These are phyloP conservation scores for Chaenodraco wilsoni DNA, from an alignment of 2,797 vertebrate genomes.

Conservation along the genomic window DNA sequence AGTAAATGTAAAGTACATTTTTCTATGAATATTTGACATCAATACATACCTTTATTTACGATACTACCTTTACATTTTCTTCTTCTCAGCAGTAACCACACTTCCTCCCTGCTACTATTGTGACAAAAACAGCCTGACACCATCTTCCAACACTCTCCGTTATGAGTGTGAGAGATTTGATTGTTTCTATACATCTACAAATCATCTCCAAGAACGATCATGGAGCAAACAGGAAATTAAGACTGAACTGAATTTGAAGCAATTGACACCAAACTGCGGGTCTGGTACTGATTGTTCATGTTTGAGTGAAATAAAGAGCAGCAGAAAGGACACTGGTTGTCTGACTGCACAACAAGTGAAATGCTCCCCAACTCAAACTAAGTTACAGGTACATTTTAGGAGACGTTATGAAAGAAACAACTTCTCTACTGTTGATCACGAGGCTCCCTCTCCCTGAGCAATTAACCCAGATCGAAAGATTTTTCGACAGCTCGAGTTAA, in stretches of 20 bases:
- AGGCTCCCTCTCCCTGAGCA: slow-evolving; percentile 70
- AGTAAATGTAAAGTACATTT: no score
- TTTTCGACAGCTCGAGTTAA: slow-evolving; percentile 67
- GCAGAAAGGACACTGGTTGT: background rate
- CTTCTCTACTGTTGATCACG: slow-evolving; percentile 59
- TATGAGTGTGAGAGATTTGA: slow-evolving; percentile 4
- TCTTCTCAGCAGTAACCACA: slow-evolving; percentile 3
- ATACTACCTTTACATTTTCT: slow-evolving; percentile 12
- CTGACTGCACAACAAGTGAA: slow-evolving; percentile 12
- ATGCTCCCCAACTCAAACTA: slow-evolving; percentile 18
- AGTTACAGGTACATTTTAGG: slow-evolving; percentile 47
- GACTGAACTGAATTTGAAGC: background rate
- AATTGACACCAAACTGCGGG: background rate
- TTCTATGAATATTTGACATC: background rate
- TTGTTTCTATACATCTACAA: background rate
- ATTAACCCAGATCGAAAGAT: slow-evolving; percentile 79
- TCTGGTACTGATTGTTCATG: slow-evolving; percentile 6
- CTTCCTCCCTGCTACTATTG: slow-evolving; percentile 6
- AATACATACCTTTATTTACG: background rate
- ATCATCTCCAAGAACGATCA: slow-evolving; percentile 11
- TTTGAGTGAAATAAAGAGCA: background rate
- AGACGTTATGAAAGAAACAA: slow-evolving; percentile 32
- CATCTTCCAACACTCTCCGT: background rate
- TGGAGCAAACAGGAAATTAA: slow-evolving; percentile 6
- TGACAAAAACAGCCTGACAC: slow-evolving; percentile 28